These are phyloP conservation scores for Umimayanthus kanabou DNA, from an alignment of 92 coral and sea anemone species.

Conservation along the genomic window DNA sequence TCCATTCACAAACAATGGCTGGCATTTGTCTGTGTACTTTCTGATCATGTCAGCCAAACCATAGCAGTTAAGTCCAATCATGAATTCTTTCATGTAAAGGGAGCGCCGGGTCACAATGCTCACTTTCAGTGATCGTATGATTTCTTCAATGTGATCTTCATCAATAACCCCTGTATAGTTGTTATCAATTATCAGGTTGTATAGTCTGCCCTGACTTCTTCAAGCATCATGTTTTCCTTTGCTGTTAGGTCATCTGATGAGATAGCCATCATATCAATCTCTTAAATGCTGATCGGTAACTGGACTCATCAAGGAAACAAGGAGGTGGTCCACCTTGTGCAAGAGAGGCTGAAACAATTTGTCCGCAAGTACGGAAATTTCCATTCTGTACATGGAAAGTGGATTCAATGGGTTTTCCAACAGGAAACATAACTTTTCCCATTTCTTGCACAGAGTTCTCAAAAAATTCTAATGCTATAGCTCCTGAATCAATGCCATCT, in stretches of 20 bases:
- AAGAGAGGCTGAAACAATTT: too few relatives aligned
- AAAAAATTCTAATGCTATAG: constrained; percentile 54
- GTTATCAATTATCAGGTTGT: constrained; percentile 56
- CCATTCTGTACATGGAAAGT: constrained; percentile 47
- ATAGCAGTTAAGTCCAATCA: constrained; percentile 52
- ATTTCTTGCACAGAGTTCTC: constrained; percentile 46
- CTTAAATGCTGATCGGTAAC: constrained; percentile 35
- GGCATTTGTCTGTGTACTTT: constrained; percentile 45
- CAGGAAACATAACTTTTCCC: constrained; percentile 52
- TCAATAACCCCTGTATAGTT: constrained; percentile 60
- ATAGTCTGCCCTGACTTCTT: constrained; percentile 55
- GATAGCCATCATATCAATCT: constrained; percentile 60
- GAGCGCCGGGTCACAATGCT: constrained; percentile 56
- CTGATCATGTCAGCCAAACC: constrained; percentile 55
- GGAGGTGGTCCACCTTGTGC: too few relatives aligned
- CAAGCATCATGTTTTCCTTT: constrained; percentile 51
- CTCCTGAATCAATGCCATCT: constrained; percentile 61
- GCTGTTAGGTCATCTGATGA: constrained; percentile 44
- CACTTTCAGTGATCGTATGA: constrained; percentile 55
- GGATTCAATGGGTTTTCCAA: constrained; percentile 51
- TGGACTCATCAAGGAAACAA: not conserved
- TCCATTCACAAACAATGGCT: constrained; percentile 59
- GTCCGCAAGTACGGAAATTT: too few relatives aligned
- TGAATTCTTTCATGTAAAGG: constrained; percentile 61
- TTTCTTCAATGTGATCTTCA: constrained; percentile 39